A percentile compares a stretch with the other conserved stretches of the same genome.
phyloP scores from a whole-genome alignment of 2,797 vertebrate genomes.

The Cercopithecus petaurista region DNA sequence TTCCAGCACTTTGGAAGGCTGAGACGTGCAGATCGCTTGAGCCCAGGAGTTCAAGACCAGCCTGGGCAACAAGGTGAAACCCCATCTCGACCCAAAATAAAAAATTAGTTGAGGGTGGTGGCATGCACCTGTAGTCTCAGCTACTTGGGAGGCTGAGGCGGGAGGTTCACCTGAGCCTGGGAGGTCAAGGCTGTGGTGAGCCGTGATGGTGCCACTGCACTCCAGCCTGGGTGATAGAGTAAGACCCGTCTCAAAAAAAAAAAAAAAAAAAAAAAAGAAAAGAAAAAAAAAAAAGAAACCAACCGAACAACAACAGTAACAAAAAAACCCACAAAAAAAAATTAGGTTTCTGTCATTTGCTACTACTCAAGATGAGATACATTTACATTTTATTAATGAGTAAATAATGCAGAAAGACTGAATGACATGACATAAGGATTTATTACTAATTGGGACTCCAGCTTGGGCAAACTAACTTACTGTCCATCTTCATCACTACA shows the following conservation, averaged over 20 bases:
- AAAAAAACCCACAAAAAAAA: background rate
- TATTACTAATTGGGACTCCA: background rate
- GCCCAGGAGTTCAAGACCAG: background rate
- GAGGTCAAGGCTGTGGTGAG: background rate
- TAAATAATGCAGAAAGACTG: background rate
- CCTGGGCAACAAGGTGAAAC: background rate
- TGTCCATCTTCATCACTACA: background rate
- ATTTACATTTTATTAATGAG: background rate
- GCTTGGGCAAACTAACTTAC: background rate
- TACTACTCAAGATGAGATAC: background rate
- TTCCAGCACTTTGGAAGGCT: background rate
- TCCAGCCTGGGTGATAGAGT: background rate
- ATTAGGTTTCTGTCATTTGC: background rate
- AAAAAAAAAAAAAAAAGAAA: accelerated
- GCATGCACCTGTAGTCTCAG: background rate
- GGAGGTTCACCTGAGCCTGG: background rate
- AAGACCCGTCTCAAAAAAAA: background rate
- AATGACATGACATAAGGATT: background rate
- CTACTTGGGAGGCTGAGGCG: background rate
- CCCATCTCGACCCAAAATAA: background rate
- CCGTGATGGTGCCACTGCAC: background rate
- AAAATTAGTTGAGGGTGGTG: background rate
- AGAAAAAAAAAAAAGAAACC: background rate
- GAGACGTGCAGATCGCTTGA: background rate
- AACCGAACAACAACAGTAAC: background rate